phyloP scores from a whole-genome alignment of 2,113 vertebrate genomes.

The Hirundichthys speculiger region DNA sequence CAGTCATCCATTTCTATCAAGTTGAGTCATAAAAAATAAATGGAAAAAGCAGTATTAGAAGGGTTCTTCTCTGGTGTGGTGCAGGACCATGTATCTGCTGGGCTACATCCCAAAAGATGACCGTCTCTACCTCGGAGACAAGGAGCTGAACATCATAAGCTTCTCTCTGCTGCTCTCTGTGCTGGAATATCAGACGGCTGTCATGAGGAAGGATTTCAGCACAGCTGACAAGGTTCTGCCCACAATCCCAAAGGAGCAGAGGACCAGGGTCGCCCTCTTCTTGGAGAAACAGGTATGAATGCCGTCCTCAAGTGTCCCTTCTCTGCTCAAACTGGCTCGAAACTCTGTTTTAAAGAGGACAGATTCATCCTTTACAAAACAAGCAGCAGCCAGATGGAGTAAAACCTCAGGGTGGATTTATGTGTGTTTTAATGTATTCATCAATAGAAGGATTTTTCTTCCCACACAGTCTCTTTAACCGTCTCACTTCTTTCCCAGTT shows the following conservation, averaged over 20 bases:
- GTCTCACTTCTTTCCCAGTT: too few species aligned
- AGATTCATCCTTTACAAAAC: too few species aligned
- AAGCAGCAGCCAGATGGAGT: neutral
- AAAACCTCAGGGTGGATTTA: neutral
- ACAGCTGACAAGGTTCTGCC: constrained; percentile 98
- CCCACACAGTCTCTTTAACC: too few species aligned
- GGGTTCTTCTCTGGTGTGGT: constrained; percentile 23
- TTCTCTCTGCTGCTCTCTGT: constrained; percentile 96
- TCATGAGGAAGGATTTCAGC: constrained; percentile 96
- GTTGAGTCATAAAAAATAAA: neutral
- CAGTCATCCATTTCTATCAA: too few species aligned
- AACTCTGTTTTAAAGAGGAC: too few species aligned
- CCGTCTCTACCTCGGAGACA: constrained; percentile 95
- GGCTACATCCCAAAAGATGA: constrained; percentile 99
- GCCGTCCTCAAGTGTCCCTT: neutral
- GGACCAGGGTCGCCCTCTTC: constrained; percentile 97
- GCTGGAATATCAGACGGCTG: constrained; percentile 97
- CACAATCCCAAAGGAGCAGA: constrained; percentile 97
- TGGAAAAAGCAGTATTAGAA: neutral
- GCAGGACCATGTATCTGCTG: constrained; percentile 97
- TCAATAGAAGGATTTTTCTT: too few species aligned
- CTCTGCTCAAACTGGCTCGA: neutral
- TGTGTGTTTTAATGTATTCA: neutral
- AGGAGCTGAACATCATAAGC: constrained; percentile 97
- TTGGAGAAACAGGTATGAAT: constrained; percentile 94